Evolutionary conservation across 2,113 vertebrate genomes (phyloP).

Genomic region (Cyrtonyx montezumae): DNA sequence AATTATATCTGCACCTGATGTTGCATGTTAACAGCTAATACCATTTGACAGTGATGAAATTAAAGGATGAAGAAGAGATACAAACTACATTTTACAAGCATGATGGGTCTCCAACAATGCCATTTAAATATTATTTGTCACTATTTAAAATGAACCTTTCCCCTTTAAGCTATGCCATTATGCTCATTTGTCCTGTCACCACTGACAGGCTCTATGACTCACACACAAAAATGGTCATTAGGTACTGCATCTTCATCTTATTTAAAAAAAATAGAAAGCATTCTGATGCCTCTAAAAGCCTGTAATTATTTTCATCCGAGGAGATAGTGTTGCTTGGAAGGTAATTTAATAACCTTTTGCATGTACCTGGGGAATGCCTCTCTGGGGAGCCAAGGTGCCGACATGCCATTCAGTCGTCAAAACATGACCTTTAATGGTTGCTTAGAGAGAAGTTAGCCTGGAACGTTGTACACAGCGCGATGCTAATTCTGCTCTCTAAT

Average conservation of each 20-base stretch:
- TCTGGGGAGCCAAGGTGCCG: constrained; percentile 98
- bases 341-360: constrained; percentile 99
- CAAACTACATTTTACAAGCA: constrained; percentile 92
- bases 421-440: constrained; percentile 99
- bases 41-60: constrained; percentile 85
- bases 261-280: constrained; percentile 90
- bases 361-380: constrained; percentile 99
- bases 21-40: constrained; percentile 84
- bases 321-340: constrained; percentile 94
- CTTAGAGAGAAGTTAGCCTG: constrained; percentile 97
- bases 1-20: constrained; percentile 86
- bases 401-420: constrained; percentile 99
- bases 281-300: constrained; percentile 95
- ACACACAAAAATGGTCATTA: constrained; percentile 99
- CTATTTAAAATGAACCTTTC: constrained; percentile 90
- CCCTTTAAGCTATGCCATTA: constrained; percentile 97
- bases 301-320: constrained; percentile 99
- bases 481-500: constrained; percentile 99
- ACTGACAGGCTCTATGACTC: constrained; percentile 97
- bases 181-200: constrained; percentile 96
- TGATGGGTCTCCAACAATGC: constrained; percentile 95
- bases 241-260: constrained; percentile 97
- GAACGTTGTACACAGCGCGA: constrained; percentile 88
- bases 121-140: constrained; percentile 95
- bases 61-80: constrained; percentile 86